phyloP scores from a whole-genome alignment of 2,113 vertebrate species.

The Falco punctatus region DNA sequence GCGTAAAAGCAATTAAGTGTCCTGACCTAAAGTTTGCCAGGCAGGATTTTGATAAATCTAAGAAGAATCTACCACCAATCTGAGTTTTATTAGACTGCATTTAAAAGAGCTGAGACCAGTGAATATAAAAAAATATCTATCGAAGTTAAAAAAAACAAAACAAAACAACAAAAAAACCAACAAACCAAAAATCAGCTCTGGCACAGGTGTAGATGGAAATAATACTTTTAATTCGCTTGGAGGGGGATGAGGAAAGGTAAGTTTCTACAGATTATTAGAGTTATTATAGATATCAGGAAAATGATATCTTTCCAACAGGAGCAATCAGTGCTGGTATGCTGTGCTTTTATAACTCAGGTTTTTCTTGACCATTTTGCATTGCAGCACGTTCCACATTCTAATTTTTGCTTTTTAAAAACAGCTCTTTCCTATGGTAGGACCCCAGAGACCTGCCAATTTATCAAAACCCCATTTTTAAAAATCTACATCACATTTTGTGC shows the following conservation, averaged over 20 bases:
- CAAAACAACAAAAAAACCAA: background rate
- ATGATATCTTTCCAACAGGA: background rate
- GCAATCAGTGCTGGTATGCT: background rate
- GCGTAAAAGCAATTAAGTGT: background rate
- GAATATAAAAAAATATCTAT: background rate
- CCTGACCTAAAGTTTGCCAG: background rate
- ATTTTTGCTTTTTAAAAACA: background rate
- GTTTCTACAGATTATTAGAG: background rate
- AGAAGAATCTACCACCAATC: background rate
- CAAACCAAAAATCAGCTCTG: background rate
- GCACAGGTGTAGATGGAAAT: background rate
- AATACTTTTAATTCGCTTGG: background rate
- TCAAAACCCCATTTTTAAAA: rapidly evolving
- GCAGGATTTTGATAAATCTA: background rate
- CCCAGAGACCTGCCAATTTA: background rate
- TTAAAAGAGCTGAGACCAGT: background rate
- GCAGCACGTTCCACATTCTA: background rate
- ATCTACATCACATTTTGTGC: background rate
- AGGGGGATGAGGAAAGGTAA: background rate
- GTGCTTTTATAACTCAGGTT: background rate
- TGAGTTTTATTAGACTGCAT: background rate
- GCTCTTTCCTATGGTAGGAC: background rate
- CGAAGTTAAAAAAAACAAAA: background rate
- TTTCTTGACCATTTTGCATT: background rate
- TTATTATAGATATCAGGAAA: background rate